Evolutionary conservation across 2,113 vertebrate species (phyloP).

Genomic region (Pheucticus melanocephalus): DNA sequence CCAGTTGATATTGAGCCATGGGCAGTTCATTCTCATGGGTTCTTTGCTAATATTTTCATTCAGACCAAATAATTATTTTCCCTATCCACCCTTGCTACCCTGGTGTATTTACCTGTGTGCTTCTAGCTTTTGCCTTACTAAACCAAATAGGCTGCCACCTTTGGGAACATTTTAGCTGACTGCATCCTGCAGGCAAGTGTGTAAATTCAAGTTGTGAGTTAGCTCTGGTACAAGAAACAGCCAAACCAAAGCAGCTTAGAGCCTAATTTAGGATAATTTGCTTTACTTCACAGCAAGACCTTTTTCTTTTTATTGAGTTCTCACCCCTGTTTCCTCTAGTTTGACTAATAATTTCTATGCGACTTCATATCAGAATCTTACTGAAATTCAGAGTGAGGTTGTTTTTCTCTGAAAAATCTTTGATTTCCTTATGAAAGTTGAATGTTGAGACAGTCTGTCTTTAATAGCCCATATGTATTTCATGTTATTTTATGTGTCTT

Average conservation of each 20-base stretch:
- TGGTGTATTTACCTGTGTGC: background rate
- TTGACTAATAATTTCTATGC: background rate
- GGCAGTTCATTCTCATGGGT: background rate
- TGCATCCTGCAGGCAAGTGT: background rate
- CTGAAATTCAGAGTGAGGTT: background rate
- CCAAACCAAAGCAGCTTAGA: background rate
- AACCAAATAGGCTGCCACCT: background rate
- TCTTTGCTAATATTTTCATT: background rate
- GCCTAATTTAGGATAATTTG: background rate
- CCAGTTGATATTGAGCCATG: background rate
- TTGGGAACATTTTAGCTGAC: background rate
- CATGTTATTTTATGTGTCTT: background rate
- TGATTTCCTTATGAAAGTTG: background rate
- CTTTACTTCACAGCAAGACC: background rate
- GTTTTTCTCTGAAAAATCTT: background rate
- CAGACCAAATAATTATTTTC: background rate
- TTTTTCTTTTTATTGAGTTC: background rate
- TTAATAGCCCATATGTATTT: background rate
- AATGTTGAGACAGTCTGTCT: background rate
- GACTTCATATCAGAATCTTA: background rate
- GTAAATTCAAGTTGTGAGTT: background rate
- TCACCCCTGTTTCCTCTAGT: background rate
- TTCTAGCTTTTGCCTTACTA: background rate
- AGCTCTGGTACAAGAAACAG: background rate
- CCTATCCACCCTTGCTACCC: background rate